phyloP scores from a whole-genome alignment of 2,888 invertebrate genomes.

The Lampropteryx suffumata region DNA sequence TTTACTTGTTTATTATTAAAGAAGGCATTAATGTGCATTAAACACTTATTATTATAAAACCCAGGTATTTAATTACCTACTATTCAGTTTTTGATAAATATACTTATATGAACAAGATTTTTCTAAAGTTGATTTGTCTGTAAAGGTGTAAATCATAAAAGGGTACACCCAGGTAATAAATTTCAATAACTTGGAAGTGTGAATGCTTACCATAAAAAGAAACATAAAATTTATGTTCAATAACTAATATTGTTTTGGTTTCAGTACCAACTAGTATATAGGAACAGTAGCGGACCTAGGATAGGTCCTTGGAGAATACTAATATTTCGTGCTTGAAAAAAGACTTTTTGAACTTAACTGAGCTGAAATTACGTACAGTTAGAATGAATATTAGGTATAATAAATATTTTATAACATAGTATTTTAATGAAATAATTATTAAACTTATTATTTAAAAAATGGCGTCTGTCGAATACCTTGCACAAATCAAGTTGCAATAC shows the following conservation, averaged over 20 bases:
- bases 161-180: slow-evolving; percentile 16
- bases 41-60: no score
- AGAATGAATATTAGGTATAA: no score
- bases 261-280: no score
- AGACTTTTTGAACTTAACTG: no score
- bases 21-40: no score
- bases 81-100: background rate
- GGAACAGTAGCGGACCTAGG: background rate
- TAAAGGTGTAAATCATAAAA: slow-evolving; percentile 17
- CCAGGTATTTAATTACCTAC: no score
- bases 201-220: slow-evolving; percentile 4
- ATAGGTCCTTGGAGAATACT: background rate
- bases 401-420: no score
- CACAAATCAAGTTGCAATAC: slow-evolving; percentile 13
- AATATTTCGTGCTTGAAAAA: background rate
- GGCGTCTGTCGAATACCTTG: slow-evolving; percentile 9
- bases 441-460: no score
- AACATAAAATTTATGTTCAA: background rate
- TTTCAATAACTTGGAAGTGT: slow-evolving; percentile 7
- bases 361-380: no score
- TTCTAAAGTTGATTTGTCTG: background rate
- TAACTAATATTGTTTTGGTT: background rate
- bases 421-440: no score
- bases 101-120: background rate
- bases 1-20: no score